Evolutionary conservation across 2,113 vertebrate genomes (phyloP), one percentile per base, ranked within the genome.

Genomic region (Ageneiosus marmoratus): DNA sequence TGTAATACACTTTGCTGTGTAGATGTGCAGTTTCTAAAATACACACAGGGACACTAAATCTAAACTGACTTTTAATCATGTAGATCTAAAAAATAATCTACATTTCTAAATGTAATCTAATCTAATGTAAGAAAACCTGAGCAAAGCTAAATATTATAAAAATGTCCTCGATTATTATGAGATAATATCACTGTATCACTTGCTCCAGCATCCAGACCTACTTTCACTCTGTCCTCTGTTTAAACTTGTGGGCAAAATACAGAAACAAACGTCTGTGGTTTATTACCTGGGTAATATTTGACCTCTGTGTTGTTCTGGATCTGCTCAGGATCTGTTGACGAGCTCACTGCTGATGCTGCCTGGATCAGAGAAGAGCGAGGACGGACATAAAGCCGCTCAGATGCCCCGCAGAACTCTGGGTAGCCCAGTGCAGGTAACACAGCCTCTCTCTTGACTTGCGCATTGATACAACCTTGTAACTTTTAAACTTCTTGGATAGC

Each of bases 331-430:
- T 91, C 93, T 99, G 82, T 94, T 99, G 65, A 97, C 97, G 3
- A 97, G 97, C 91, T 98, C 97, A 70, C 82, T 96, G 91, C 90
- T 98, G 91, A 96, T 96, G 94, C 95, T 94, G 73, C 92, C 95
- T 0, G 84, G 91, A 27, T 93, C 91, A 80, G 95, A 95, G 91
- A 95, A 95, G 85, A 93, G 88, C 29, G 96, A 98, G 79, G 94
- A 96, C 4, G 94, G 91, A 88, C 95, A 95, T 89, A 98, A 96
- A 95, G 86, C 90, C 56, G 95, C 96, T 90, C 91, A 95, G 76
- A 90, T 94, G 60, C 94, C 96, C 86, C 95, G 92, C 91, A 96
- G 94, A 89, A 90, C 94, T 78, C 87, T 96, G 81, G 86, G 89
- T 82, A 98, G 95, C 91, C 96, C 97, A 74, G 92, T 96, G 88